Percentiles rank a stretch among this genome's conserved stretches.
Conservation (phyloP, 1,140 invertebrate genomes). For the Oppia nitens region DNA sequence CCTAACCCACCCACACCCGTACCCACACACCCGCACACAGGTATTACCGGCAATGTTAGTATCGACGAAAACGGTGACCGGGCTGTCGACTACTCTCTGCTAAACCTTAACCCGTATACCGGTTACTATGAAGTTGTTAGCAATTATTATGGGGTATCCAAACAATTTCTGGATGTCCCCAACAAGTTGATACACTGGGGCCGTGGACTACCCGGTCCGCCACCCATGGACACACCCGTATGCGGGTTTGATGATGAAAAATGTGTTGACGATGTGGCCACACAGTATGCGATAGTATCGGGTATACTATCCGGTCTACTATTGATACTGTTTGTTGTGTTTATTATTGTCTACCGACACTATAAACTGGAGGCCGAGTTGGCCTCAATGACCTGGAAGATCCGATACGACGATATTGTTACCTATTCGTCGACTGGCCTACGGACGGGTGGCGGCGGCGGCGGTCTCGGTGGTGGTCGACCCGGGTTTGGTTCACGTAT, state of each 20-base stretch:
- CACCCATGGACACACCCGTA: constrained; percentile 61
- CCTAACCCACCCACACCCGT: too few relatives aligned
- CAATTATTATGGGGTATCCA: constrained; percentile 48
- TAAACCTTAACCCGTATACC: constrained; percentile 34
- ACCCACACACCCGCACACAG: too few relatives aligned
- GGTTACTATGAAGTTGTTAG: constrained; percentile 47
- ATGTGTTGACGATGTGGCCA: constrained; percentile 37
- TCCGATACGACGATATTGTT: constrained; percentile 61
- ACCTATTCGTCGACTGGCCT: constrained; percentile 20
- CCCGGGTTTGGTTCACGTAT: constrained; percentile 22
- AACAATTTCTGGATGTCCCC: constrained; percentile 47
- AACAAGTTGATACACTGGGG: constrained; percentile 69
- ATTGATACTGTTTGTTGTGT: constrained; percentile 4
- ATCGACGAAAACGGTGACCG: constrained; percentile 66
- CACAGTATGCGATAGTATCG: neutral
- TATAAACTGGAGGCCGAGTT: constrained; percentile 82
- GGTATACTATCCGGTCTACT: constrained; percentile 5
- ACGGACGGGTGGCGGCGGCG: constrained; percentile 22
- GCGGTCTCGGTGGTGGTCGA: too few relatives aligned
- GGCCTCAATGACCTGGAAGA: constrained; percentile 86
- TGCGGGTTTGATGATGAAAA: constrained; percentile 84
- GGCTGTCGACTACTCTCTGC: constrained; percentile 57
- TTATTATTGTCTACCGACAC: constrained; percentile 40
- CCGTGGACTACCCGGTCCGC: constrained; percentile 42
- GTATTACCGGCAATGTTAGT: constrained; percentile 38